A percentile compares a stretch with the other conserved stretches of the same genome.
Evolutionary conservation across 1,140 invertebrate genomes (phyloP).

Genomic region (Drosophila sucinea): DNA sequence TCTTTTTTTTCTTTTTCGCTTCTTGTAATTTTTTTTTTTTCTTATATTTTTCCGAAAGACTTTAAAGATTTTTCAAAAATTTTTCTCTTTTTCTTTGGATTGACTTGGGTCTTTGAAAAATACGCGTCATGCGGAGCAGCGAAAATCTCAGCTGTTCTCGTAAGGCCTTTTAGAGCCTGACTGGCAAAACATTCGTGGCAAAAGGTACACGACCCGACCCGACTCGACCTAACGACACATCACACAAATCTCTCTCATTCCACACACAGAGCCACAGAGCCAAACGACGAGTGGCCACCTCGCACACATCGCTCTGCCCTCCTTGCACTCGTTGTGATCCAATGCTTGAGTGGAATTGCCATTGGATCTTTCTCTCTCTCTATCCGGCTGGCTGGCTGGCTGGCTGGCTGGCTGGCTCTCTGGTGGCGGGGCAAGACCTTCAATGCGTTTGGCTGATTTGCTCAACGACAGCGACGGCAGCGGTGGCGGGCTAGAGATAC

Average conservation of each 20-base stretch:
- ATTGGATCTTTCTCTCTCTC: constrained; percentile 34
- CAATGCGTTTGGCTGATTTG: constrained; percentile 81
- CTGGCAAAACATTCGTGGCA: constrained; percentile 84
- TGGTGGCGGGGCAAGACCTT: constrained; percentile 79
- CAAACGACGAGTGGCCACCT: constrained; percentile 26
- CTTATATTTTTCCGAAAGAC: constrained; percentile 26
- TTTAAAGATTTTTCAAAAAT: constrained; percentile 56
- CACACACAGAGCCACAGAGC: constrained; percentile 43
- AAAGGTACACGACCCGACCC: constrained; percentile 84
- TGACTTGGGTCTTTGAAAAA: constrained; percentile 54
- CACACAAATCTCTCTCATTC: constrained; percentile 83
- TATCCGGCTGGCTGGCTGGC: constrained; percentile 21
- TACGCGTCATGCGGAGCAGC: constrained; percentile 82
- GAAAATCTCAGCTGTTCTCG: constrained; percentile 83
- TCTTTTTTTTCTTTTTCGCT: constrained; percentile 39
- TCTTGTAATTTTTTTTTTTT: constrained; percentile 16
- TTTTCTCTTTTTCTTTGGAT: constrained; percentile 29
- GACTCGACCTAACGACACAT: constrained; percentile 83
- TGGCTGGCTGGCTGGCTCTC: constrained; percentile 33
- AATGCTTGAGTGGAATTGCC: constrained; percentile 69
- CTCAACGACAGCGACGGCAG: constrained; percentile 26
- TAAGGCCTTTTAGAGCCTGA: constrained; percentile 83
- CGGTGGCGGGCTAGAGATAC: constrained; percentile 18
- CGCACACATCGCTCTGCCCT: constrained; percentile 33
- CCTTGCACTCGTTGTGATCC: constrained; percentile 25